Conservation (phyloP, 1,140 invertebrate genomes). For the Belonocnema kinseyi region DNA sequence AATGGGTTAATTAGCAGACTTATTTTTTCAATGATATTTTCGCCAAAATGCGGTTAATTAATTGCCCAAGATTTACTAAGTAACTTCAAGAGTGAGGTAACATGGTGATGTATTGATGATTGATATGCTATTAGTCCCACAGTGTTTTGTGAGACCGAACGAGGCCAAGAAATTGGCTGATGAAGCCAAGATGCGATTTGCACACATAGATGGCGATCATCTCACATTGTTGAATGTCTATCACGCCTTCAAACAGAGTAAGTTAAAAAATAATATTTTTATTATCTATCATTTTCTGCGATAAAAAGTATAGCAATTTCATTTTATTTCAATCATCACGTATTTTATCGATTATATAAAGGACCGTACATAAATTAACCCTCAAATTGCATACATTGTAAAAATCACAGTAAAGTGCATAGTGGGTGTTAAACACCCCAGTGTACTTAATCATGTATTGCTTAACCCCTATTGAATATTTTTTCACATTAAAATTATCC, state of each 20-base stretch:
- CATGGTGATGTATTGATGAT: constrained; percentile 72
- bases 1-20: background rate
- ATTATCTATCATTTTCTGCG: background rate
- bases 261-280: constrained; percentile 79
- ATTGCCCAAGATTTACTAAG: constrained; percentile 3
- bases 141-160: constrained; percentile 99
- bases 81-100: constrained; percentile 43
- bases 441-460: too few species aligned
- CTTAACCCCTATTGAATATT: too few species aligned
- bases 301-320: too few species aligned
- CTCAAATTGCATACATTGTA: too few species aligned
- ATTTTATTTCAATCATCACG: too few species aligned
- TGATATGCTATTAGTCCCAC: constrained; percentile 89
- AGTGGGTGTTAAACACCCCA: too few species aligned
- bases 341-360: too few species aligned
- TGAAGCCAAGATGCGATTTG: constrained; percentile 99
- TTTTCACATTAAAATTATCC: too few species aligned
- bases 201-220: constrained; percentile 99
- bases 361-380: too few species aligned
- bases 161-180: constrained; percentile 99
- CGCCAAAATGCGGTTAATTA: background rate
- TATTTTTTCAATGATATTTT: background rate
- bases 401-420: too few species aligned
- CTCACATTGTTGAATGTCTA: constrained; percentile 96
- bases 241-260: constrained; percentile 99